These are phyloP conservation scores for Therioaphis trifolii DNA, from an alignment of 2,888 invertebrate species.

Conservation along the genomic window DNA sequence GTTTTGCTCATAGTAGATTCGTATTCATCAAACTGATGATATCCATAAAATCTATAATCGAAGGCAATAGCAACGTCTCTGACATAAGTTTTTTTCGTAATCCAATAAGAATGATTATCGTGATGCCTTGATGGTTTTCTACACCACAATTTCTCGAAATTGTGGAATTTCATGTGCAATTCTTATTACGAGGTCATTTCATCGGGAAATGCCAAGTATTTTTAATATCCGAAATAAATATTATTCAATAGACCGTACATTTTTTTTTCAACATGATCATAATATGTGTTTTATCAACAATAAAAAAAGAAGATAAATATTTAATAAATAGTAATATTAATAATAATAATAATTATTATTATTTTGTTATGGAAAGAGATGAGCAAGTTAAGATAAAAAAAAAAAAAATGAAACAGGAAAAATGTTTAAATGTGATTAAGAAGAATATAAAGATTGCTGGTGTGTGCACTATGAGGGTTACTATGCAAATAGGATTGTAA, in stretches of 20 bases:
- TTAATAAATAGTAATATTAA: no score
- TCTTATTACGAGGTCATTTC: neutral
- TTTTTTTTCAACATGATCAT: no score
- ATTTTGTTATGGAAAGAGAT: no score
- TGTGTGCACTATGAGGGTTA: no score
- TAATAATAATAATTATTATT: no score
- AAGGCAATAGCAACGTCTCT: constrained; percentile 16
- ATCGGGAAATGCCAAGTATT: constrained; percentile 17
- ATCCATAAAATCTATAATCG: neutral
- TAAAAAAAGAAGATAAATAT: no score
- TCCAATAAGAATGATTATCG: constrained; percentile 13
- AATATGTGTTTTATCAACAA: no score
- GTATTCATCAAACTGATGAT: neutral
- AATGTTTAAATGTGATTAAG: no score
- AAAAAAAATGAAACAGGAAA: no score
- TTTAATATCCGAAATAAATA: constrained; percentile 30
- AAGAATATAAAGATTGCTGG: no score
- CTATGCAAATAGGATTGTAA: no score
- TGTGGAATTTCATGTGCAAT: neutral
- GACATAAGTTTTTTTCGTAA: neutral
- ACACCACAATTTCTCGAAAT: neutral
- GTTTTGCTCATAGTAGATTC: neutral
- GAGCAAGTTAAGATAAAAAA: no score
- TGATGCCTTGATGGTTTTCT: neutral
- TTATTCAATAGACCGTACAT: constrained; percentile 10